A percentile compares a stretch with the other conserved stretches of the same genome.
These are phyloP conservation scores for Myotis findleyi DNA, from an alignment of 2,797 vertebrate genomes.

Conservation along the genomic window DNA sequence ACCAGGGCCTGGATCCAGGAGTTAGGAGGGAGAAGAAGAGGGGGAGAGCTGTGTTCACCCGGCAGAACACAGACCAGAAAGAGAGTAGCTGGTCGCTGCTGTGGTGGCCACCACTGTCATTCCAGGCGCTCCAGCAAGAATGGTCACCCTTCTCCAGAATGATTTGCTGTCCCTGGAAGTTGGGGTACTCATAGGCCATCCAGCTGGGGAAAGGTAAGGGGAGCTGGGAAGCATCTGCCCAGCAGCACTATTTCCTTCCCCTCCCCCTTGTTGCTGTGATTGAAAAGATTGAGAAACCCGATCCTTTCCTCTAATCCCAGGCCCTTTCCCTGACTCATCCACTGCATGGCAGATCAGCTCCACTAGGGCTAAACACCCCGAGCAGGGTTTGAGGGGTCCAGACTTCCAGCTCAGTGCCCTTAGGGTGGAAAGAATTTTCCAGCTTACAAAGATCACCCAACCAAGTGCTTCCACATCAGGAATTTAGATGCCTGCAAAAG, in stretches of 20 bases:
- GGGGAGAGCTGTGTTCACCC: conserved; percentile 87
- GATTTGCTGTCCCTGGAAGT: conserved; percentile 98
- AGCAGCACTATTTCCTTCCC: background rate
- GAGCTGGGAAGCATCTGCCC: background rate
- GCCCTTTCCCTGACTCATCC: background rate
- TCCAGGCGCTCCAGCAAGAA: conserved; percentile 96
- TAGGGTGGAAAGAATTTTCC: background rate
- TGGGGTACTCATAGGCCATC: conserved; percentile 96
- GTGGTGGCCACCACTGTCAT: conserved; percentile 95
- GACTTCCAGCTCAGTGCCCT: background rate
- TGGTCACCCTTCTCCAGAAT: conserved; percentile 99
- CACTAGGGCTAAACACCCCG: background rate
- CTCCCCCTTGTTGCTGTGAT: background rate
- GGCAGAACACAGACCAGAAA: conserved; percentile 95
- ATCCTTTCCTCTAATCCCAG: background rate
- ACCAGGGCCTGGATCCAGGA: background rate
- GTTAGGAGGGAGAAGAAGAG: background rate
- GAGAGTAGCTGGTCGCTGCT: conserved; percentile 97
- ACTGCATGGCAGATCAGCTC: background rate
- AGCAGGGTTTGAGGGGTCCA: background rate
- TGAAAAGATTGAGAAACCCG: background rate
- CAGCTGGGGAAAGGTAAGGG: conserved; percentile 87
- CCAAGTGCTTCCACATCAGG: background rate
- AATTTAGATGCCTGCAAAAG: background rate
- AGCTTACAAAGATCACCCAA: background rate